Percentiles rank a stretch among this genome's conserved stretches.
phyloP scores from a whole-genome alignment of 2,113 vertebrate genomes.

The Danionella cerebrum region DNA sequence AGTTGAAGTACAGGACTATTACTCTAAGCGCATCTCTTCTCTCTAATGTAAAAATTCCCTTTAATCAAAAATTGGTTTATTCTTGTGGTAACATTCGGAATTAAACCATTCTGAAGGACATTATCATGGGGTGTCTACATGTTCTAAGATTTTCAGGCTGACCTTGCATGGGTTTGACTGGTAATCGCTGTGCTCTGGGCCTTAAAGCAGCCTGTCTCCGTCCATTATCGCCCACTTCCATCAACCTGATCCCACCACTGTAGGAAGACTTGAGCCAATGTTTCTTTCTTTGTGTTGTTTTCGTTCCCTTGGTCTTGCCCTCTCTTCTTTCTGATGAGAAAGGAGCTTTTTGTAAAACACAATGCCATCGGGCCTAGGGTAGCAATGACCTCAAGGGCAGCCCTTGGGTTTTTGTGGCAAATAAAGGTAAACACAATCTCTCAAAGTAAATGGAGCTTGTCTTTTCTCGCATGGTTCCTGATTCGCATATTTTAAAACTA shows the following conservation, averaged over 20 bases:
- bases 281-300: too few relatives aligned
- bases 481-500: too few relatives aligned
- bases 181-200: conserved; percentile 15
- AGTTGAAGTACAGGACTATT: too few relatives aligned
- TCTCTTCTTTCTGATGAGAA: neutral
- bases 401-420: neutral
- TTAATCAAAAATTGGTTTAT: too few relatives aligned
- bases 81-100: too few relatives aligned
- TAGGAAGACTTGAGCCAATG: neutral
- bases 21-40: too few relatives aligned
- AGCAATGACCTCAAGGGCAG: neutral
- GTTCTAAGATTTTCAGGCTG: conserved; percentile 20
- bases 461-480: too few relatives aligned
- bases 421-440: neutral
- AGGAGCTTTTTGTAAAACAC: neutral
- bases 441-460: neutral
- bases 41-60: too few relatives aligned
- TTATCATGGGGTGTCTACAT: conserved; percentile 6
- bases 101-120: too few relatives aligned
- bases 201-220: conserved; percentile 1
- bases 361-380: neutral
- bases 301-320: neutral
- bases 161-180: conserved; percentile 22
- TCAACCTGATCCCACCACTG: conserved; percentile 11
- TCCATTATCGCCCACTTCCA: conserved; percentile 22